A percentile compares a stretch with the other conserved stretches of the same genome.
Conservation (phyloP, 1,140 invertebrate genomes). For the Grapholita molesta region DNA sequence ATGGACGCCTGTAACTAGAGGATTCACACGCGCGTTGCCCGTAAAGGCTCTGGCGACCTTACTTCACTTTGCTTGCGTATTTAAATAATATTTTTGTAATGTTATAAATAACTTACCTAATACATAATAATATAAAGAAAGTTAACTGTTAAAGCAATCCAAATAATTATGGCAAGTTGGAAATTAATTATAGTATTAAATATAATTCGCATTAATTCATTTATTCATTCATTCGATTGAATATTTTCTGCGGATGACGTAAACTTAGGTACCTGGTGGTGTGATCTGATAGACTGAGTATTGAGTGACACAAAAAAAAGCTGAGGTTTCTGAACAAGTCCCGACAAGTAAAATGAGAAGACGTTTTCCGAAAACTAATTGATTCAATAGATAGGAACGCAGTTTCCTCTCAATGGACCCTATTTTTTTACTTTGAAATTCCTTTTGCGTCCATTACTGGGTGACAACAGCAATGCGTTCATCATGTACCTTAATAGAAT, state of each 20-base stretch:
- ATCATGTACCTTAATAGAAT: background rate
- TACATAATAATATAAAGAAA: too few relatives aligned
- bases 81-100: too few relatives aligned
- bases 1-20: too few relatives aligned
- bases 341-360: background rate
- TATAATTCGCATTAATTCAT: too few relatives aligned
- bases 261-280: background rate
- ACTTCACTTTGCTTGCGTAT: too few relatives aligned
- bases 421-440: constrained; percentile 46
- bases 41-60: too few relatives aligned
- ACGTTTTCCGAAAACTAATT: constrained; percentile 11
- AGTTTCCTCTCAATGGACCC: constrained; percentile 11
- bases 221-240: too few relatives aligned
- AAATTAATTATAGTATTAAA: background rate
- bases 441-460: constrained; percentile 51
- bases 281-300: background rate
- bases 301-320: background rate
- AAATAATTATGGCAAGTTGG: background rate
- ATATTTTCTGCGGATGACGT: background rate
- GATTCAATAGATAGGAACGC: constrained; percentile 11
- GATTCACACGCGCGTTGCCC: too few relatives aligned
- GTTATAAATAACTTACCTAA: too few relatives aligned
- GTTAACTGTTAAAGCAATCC: too few relatives aligned
- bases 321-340: constrained; percentile 1
- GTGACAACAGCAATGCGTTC: background rate